Evolutionary conservation across 37 sponge, comb jelly and placozoan genomes (phyloP), one percentile per base, ranked within the genome.

Genomic region (Chondrosia reniformis): DNA sequence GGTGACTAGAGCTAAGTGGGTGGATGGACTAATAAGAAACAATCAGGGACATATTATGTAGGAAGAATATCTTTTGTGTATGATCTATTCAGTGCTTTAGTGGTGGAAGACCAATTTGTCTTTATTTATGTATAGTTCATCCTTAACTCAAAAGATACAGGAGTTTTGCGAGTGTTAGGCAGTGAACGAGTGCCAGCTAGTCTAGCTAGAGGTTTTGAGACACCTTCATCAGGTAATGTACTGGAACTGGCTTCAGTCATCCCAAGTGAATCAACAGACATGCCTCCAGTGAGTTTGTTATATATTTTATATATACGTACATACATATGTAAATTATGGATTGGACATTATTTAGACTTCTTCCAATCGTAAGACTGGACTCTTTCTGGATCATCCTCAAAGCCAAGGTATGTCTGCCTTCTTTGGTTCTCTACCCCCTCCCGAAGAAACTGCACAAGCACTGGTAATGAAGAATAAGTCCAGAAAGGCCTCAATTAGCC

Each of bases 371-470:
- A 66, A 66, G 38, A 66, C 67, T 19, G 67, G 67, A 21, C 22
- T 66, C 38, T 66, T 66, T 30, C 13, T 40, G 32, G 67, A 66
- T 34, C 39, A 31, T 4, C 67, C 67, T 19, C 36, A 15, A 4
- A 22, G 39, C 13, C 67, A 66, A 34, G 39, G 39, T 9, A 66
- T 66, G 67, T 66, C 67, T 8, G 67, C 67, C 38, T 34, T 36
- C 0, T 66, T 85, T 28, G 71, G 36, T 24, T 80, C 80, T 30
- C 80, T 85, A 22, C 86, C 86, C 5, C 45, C 63, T 12, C 86
- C 86, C 3, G 66, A 74, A 25, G 80, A 85, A 57, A 65, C 80
- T 0, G 86, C 86, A 52, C 86, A 85, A 67, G 38, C 67, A 1
- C 52, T 85, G 43, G 74, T 85, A 2, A 59, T 85, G 46, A 74